Evolutionary conservation across 2,888 invertebrate species (phyloP).

Genomic region (Orthosia incerta): DNA sequence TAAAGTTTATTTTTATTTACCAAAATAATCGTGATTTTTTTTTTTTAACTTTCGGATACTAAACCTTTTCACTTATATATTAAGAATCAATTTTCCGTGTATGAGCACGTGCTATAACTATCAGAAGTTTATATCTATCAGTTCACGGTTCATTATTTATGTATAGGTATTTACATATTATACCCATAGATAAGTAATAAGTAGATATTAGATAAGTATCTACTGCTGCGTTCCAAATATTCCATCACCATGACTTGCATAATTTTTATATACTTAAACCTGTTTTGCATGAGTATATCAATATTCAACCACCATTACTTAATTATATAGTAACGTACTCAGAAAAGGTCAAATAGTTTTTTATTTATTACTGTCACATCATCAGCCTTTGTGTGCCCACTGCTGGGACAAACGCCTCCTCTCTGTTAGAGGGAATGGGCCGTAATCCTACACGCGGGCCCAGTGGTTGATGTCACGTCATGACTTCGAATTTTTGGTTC

Average conservation of each 20-base stretch:
- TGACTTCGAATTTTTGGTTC: no score
- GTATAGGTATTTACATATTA: not conserved
- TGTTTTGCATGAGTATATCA: conserved; percentile 14
- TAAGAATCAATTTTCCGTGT: not conserved
- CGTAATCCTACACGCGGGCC: no score
- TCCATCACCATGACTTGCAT: conserved; percentile 13
- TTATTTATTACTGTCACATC: no score
- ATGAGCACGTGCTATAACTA: not conserved
- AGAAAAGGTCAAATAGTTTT: no score
- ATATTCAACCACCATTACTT: not conserved
- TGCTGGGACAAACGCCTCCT: no score
- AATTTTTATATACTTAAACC: conserved; percentile 13
- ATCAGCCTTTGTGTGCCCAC: no score
- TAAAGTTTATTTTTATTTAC: no score
- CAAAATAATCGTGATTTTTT: no score
- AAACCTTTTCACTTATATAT: not conserved
- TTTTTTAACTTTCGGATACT: no score
- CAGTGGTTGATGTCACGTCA: no score
- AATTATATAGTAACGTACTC: not conserved
- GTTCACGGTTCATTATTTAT: not conserved
- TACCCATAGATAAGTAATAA: no score
- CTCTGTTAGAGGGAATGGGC: no score
- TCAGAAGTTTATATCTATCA: not conserved
- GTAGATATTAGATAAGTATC: not conserved
- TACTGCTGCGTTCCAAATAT: conserved; percentile 7